A percentile compares a stretch with the other conserved stretches of the same genome.
Conservation (phyloP, 2,888 invertebrate genomes). For the Opisthograptis luteolata region DNA sequence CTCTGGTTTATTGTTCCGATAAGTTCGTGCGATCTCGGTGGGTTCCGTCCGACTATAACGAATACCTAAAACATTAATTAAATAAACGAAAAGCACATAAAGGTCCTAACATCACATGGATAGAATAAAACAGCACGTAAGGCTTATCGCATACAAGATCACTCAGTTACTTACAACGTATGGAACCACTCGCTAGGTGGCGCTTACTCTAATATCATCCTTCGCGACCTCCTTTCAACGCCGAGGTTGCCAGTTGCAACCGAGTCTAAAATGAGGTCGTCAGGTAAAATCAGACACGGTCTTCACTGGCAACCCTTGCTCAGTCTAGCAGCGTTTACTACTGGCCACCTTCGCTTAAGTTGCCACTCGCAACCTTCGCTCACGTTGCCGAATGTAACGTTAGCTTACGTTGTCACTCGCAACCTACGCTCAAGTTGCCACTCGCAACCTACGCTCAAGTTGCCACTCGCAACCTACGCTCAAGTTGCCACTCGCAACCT, state of each 20-base stretch:
- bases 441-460: not conserved
- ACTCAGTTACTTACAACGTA: slow-evolving; percentile 30
- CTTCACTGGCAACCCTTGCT: not conserved
- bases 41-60: slow-evolving; percentile 15
- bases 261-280: not conserved
- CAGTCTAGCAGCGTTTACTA: too few species aligned
- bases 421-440: not conserved
- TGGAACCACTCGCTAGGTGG: slow-evolving; percentile 8
- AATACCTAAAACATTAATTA: slow-evolving; percentile 16
- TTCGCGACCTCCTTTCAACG: slow-evolving; percentile 9
- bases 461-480: not conserved
- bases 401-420: not conserved
- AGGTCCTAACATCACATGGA: slow-evolving; percentile 22
- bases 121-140: slow-evolving; percentile 23
- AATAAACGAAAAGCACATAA: slow-evolving; percentile 14
- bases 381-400: not conserved
- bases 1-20: slow-evolving; percentile 1
- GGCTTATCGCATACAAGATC: slow-evolving; percentile 29
- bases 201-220: slow-evolving; percentile 23
- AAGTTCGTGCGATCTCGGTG: not conserved
- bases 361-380: slow-evolving; percentile 5
- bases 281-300: too few species aligned
- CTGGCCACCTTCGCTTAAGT: not conserved
- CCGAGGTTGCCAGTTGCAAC: slow-evolving; percentile 5
- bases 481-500: not conserved